phyloP scores from a whole-genome alignment of 2,797 vertebrate species.

The Triplophysa yarkandensis region DNA sequence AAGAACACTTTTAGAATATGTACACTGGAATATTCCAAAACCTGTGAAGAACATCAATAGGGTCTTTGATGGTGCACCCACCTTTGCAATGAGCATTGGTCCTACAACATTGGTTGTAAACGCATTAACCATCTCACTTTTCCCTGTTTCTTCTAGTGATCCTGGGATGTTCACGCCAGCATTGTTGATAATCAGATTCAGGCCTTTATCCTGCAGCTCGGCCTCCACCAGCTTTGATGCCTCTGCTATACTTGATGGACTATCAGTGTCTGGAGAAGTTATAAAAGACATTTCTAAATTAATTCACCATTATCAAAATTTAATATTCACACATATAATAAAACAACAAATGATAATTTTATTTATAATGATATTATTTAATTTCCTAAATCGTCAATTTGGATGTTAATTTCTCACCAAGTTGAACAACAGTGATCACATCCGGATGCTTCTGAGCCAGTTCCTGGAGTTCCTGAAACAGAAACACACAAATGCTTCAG shows the following conservation, averaged over 20 bases:
- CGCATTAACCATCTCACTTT: constrained; percentile 63
- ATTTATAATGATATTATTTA: background rate
- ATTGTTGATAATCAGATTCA: constrained; percentile 76
- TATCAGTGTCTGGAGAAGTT: constrained; percentile 55
- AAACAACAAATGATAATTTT: background rate
- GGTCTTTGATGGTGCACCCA: constrained; percentile 32
- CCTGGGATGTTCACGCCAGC: constrained; percentile 62
- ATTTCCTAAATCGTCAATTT: background rate
- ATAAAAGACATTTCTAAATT: background rate
- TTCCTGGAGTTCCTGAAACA: constrained; percentile 56
- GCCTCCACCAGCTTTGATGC: constrained; percentile 59
- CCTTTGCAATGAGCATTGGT: constrained; percentile 70
- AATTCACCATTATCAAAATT: background rate
- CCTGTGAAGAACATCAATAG: background rate
- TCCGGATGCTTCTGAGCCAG: constrained; percentile 52
- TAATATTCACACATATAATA: no score
- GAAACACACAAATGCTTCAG: background rate
- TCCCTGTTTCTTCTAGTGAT: constrained; percentile 47
- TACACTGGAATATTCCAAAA: background rate
- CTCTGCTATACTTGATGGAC: constrained; percentile 58
- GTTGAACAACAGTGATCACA: constrained; percentile 50
- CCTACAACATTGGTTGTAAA: constrained; percentile 71
- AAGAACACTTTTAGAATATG: background rate
- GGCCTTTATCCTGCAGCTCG: constrained; percentile 48
- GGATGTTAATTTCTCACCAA: constrained; percentile 34